These are phyloP conservation scores for Upupa epops DNA, from an alignment of 2,113 vertebrate genomes.

Conservation along the genomic window DNA sequence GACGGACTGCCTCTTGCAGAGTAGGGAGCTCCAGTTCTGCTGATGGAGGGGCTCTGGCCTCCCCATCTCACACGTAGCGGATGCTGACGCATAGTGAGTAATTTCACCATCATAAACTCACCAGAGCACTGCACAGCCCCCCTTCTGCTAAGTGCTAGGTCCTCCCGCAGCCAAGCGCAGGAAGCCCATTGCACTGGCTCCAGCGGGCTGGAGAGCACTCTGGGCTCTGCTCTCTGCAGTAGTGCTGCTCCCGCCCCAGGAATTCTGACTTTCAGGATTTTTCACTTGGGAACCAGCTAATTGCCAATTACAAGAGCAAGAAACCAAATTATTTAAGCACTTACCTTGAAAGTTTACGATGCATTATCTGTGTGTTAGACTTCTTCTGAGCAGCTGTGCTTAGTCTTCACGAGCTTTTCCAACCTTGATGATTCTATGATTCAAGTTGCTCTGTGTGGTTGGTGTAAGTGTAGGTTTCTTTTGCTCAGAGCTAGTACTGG, in stretches of 20 bases:
- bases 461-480: not conserved
- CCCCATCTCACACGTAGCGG: accelerated
- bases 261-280: not conserved
- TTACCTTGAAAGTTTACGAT: not conserved
- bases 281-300: not conserved
- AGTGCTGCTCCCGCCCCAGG: not conserved
- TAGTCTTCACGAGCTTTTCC: not conserved
- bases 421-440: no score
- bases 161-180: slow-evolving; percentile 3
- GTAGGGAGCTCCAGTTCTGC: not conserved
- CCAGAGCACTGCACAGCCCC: not conserved
- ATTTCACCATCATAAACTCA: not conserved
- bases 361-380: not conserved
- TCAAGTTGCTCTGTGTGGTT: not conserved
- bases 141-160: slow-evolving; percentile 11
- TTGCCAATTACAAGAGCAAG: not conserved
- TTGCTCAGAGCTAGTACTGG: no score
- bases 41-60: not conserved
- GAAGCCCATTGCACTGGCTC: not conserved
- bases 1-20: not conserved
- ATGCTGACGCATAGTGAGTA: not conserved
- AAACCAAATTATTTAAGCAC: not conserved
- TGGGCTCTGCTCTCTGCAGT: not conserved
- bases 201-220: not conserved
- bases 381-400: not conserved